Conservation (phyloP, 2,888 invertebrate species). For the Cerastoderma edule region DNA sequence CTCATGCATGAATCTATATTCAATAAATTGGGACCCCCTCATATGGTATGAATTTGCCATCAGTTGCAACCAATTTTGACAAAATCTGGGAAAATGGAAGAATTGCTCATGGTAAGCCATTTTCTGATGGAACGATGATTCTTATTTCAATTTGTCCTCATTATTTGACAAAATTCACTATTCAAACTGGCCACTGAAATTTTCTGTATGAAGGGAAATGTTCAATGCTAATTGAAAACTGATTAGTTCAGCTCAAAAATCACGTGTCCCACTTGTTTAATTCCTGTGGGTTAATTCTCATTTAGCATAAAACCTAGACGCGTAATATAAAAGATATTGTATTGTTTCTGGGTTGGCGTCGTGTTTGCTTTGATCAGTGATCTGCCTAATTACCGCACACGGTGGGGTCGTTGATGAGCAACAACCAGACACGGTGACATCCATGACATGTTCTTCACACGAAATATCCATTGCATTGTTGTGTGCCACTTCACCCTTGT, state of each 20-base stretch:
- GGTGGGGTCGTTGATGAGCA: constrained; percentile 12
- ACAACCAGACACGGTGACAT: neutral
- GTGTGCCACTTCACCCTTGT: too few relatives aligned
- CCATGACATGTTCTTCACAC: too few relatives aligned
- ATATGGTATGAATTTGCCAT: too few relatives aligned
- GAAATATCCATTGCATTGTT: neutral
- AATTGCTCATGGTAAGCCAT: constrained; percentile 1
- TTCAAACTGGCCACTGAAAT: too few relatives aligned
- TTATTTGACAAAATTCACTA: too few relatives aligned
- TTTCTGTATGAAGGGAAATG: too few relatives aligned
- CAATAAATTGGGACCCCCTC: too few relatives aligned
- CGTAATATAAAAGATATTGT: neutral
- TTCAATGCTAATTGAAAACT: constrained; percentile 16
- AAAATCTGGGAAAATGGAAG: neutral
- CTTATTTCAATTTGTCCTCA: too few relatives aligned
- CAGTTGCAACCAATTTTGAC: too few relatives aligned
- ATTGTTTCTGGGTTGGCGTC: constrained; percentile 19
- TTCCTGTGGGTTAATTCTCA: neutral
- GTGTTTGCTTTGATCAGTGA: constrained; percentile 19
- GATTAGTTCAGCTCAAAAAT: constrained; percentile 7
- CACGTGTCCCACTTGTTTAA: neutral
- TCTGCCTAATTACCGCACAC: constrained; percentile 20
- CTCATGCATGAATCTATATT: too few relatives aligned
- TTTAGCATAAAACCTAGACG: constrained; percentile 8
- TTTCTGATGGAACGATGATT: too few relatives aligned